Conservation (phyloP, 2,888 invertebrate species). For the Rhogogaster chlorosoma region DNA sequence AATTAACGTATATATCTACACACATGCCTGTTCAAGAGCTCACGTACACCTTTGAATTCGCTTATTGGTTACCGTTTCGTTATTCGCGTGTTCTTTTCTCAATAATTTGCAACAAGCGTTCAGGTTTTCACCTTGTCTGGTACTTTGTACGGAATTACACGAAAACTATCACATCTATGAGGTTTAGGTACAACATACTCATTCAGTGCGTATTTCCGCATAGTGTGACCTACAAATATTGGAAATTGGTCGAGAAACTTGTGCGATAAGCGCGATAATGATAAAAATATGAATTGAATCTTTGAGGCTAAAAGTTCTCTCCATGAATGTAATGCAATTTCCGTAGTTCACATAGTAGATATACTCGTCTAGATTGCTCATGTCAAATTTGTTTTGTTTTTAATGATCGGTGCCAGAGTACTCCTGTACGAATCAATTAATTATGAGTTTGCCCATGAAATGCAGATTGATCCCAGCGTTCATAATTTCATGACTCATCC, state of each 20-base stretch:
- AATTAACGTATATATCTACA: background rate
- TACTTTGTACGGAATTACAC: no score
- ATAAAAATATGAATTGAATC: background rate
- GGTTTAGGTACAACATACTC: background rate
- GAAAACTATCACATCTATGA: no score
- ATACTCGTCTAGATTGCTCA: background rate
- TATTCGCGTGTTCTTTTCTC: background rate
- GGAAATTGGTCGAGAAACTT: background rate
- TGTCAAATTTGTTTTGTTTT: background rate
- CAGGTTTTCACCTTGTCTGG: no score
- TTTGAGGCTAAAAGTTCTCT: background rate
- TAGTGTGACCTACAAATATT: background rate
- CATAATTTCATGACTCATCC: background rate
- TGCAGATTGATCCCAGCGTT: background rate
- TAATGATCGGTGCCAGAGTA: background rate
- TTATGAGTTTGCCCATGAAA: background rate
- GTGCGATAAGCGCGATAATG: background rate
- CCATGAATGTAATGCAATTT: background rate
- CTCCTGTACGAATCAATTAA: background rate
- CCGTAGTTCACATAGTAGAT: background rate
- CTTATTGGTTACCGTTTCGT: background rate
- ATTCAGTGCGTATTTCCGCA: background rate
- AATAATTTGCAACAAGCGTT: background rate
- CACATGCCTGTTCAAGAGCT: slow-evolving; percentile 23
- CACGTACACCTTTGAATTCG: background rate